phyloP scores from a whole-genome alignment of 2,113 vertebrate species.

The Vidua chalybeata region DNA sequence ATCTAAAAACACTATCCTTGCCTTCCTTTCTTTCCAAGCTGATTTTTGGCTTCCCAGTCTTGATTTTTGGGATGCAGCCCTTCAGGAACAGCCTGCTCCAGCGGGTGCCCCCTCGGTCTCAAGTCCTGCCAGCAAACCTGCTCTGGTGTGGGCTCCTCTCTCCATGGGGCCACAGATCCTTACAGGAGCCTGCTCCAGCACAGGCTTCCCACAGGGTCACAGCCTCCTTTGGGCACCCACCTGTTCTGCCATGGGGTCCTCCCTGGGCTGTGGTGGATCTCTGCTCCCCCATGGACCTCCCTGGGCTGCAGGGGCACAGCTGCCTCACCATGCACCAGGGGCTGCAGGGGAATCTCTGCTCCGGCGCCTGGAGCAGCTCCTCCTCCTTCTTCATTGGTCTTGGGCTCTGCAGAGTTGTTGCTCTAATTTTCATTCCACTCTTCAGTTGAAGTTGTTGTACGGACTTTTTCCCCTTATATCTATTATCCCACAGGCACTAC shows the following conservation, averaged over 20 bases:
- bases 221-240: background rate
- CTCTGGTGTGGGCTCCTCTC: background rate
- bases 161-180: background rate
- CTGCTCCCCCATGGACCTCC: background rate
- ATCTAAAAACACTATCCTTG: too few relatives aligned
- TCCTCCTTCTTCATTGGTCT: background rate
- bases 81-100: background rate
- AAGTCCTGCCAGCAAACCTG: background rate
- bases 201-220: background rate
- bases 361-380: accelerated
- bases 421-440: background rate
- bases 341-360: background rate
- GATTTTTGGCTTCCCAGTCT: background rate
- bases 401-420: background rate
- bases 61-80: background rate
- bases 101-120: background rate
- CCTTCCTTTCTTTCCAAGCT: too few relatives aligned
- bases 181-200: background rate
- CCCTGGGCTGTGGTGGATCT: background rate
- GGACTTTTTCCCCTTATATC: background rate
- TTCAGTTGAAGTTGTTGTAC: background rate
- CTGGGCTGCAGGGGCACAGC: background rate
- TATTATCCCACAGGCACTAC: background rate
- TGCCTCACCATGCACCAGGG: background rate
- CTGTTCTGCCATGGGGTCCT: background rate